Percentiles rank a stretch among this genome's conserved stretches.
phyloP scores from a whole-genome alignment of 2,888 invertebrate genomes.

The Macrophya alboannulata region DNA sequence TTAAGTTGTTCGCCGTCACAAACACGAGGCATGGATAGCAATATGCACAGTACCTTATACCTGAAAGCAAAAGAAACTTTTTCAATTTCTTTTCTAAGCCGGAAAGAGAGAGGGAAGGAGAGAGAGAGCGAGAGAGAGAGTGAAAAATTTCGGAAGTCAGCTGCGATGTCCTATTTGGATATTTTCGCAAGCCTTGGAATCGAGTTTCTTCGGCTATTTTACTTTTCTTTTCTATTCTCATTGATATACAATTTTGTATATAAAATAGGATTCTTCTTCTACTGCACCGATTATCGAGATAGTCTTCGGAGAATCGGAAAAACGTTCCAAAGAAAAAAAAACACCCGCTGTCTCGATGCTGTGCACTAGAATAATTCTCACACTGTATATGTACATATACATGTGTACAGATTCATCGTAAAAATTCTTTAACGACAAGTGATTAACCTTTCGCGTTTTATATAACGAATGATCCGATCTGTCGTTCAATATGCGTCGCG shows the following conservation, averaged over 20 bases:
- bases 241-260: too few relatives aligned
- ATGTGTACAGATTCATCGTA: neutral
- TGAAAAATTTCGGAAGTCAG: neutral
- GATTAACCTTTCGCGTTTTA: too few relatives aligned
- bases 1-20: neutral
- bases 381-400: too few relatives aligned
- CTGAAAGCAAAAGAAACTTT: constrained; percentile 13
- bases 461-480: too few relatives aligned
- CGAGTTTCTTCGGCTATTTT: neutral
- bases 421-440: too few relatives aligned
- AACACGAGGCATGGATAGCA: neutral
- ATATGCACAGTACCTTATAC: neutral
- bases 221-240: neutral
- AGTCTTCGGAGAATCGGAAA: too few relatives aligned
- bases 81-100: constrained; percentile 19
- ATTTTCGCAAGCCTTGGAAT: neutral
- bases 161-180: too few relatives aligned
- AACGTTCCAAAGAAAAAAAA: too few relatives aligned
- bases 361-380: too few relatives aligned
- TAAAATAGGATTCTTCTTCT: neutral
- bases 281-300: too few relatives aligned
- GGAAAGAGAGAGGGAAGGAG: neutral
- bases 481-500: too few relatives aligned
- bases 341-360: too few relatives aligned
- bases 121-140: neutral